A percentile compares a stretch with the other conserved stretches of the same genome.
Evolutionary conservation across 1,140 invertebrate genomes (phyloP).

Genomic region (Sinonovacula constricta): DNA sequence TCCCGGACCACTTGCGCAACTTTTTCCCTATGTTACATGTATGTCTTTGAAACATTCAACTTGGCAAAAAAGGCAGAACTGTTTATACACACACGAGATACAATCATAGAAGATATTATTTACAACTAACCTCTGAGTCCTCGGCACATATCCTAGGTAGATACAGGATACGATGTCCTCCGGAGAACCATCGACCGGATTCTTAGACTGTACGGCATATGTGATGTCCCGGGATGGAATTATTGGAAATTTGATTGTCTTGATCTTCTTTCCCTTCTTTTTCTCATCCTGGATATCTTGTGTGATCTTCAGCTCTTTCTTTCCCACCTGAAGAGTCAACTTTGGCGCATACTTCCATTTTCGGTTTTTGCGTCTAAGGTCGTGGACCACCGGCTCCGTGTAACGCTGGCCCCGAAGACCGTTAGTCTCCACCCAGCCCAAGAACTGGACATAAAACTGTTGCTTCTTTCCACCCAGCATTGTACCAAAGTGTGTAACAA

Average conservation of each 20-base stretch:
- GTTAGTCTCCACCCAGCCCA: slow-evolving; percentile 96
- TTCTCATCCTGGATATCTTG: slow-evolving; percentile 82
- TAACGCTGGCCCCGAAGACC: slow-evolving; percentile 90
- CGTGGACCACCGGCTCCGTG: slow-evolving; percentile 89
- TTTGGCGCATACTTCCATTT: slow-evolving; percentile 91
- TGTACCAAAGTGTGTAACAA: background rate
- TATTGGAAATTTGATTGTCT: slow-evolving; percentile 72
- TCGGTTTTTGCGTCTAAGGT: slow-evolving; percentile 86
- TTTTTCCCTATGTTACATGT: too few relatives aligned
- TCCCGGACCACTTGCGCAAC: too few relatives aligned
- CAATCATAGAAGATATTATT: too few relatives aligned
- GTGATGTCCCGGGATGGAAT: slow-evolving; percentile 73
- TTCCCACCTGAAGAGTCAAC: slow-evolving; percentile 86
- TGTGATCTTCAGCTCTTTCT: slow-evolving; percentile 95
- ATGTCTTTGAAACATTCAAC: too few relatives aligned
- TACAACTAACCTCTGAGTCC: slow-evolving; percentile 87
- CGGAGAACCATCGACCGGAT: slow-evolving; percentile 75
- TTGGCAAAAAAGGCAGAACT: too few relatives aligned
- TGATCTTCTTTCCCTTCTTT: slow-evolving; percentile 65
- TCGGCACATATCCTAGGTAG: slow-evolving; percentile 82
- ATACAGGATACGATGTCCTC: slow-evolving; percentile 94
- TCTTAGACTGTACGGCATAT: slow-evolving; percentile 62
- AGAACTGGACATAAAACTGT: slow-evolving; percentile 98
- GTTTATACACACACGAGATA: too few relatives aligned
- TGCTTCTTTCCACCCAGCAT: slow-evolving; percentile 86